Percentiles rank a stretch among this genome's conserved stretches.
These are phyloP conservation scores for Hydriomena furcata DNA, from an alignment of 2,888 invertebrate species.

Conservation along the genomic window DNA sequence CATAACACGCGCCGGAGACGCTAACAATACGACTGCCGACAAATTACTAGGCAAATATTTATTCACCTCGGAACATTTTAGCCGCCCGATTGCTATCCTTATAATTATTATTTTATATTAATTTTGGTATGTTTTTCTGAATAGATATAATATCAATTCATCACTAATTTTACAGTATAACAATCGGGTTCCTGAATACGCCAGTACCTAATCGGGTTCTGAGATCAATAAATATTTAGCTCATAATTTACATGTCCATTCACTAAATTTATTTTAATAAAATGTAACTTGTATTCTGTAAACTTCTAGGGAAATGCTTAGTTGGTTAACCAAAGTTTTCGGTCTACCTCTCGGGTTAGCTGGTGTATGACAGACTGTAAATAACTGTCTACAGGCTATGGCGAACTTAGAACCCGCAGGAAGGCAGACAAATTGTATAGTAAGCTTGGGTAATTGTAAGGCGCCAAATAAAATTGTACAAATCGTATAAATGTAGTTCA, in stretches of 20 bases:
- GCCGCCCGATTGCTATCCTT: too few relatives aligned
- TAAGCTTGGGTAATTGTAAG: conserved; percentile 1
- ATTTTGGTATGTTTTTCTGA: too few relatives aligned
- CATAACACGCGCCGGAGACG: conserved; percentile 4
- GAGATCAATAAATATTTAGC: too few relatives aligned
- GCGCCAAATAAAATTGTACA: conserved; percentile 17
- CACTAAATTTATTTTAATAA: background rate
- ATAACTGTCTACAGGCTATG: background rate
- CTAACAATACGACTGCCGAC: background rate
- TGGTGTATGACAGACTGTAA: background rate
- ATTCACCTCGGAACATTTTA: too few relatives aligned
- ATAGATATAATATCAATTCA: too few relatives aligned
- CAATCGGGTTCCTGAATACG: too few relatives aligned
- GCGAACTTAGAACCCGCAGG: too few relatives aligned
- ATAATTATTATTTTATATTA: too few relatives aligned
- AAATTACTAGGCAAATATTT: conserved; percentile 11
- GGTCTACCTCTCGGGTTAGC: background rate
- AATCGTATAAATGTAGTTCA: conserved; percentile 3
- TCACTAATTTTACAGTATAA: too few relatives aligned
- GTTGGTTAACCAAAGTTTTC: background rate
- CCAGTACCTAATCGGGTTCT: too few relatives aligned
- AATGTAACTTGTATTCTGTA: too few relatives aligned
- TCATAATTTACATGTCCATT: background rate
- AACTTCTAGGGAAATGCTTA: background rate
- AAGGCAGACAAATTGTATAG: background rate